Base-by-base conservation (phyloP, 2,888 invertebrate genomes). In the Parnassius mnemosyne region DNA sequence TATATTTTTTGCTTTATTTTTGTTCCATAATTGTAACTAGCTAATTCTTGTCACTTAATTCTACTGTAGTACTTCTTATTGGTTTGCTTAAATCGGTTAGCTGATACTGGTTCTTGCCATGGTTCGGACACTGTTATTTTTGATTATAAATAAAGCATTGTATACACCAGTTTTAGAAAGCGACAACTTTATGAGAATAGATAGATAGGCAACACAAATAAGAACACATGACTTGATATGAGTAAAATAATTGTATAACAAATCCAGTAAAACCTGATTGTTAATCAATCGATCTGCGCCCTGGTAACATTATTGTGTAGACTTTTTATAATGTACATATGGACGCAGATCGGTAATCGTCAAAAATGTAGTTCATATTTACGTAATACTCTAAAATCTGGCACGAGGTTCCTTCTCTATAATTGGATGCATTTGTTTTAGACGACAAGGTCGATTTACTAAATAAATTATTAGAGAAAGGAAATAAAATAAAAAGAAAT, bases 401-500 rank as follows among this genome's bases (percentile, higher is more conserved):
- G 86, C 80, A 79, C 84, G 85, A 85, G 87, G 85, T 80, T 83
- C 75, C 73, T 34, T 34, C 64, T 78, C 76, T 76, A 77, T 80
- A 84, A 82, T 80, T 78, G 76, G 70, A 73, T 76, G 68, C 69
- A 74, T 78, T 80, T 81, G 81, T 81, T 80, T 74, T 76, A 34
- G 66, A 72, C 68, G 65, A 69, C 85, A 84, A 88, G 88, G 88
- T 76, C 81, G 72, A 69, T 74, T 71, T 70, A 69, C 68, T 74
- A 69, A 69, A 69, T 66, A 66, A 64, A 56, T 57, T 67, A 67
- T 68, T 58, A 65, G 67, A 69, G 68, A 69, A 68, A 70, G 69
- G 67, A 63, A 63, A 56, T 51, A 67, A 63, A 65, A 59, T 54
- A 64, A 64, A 64, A 57, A 61, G 42, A 13, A 70, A 12, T 11